Evolutionary conservation across 2,888 invertebrate species (phyloP).

Genomic region (Melitaea athalia): DNA sequence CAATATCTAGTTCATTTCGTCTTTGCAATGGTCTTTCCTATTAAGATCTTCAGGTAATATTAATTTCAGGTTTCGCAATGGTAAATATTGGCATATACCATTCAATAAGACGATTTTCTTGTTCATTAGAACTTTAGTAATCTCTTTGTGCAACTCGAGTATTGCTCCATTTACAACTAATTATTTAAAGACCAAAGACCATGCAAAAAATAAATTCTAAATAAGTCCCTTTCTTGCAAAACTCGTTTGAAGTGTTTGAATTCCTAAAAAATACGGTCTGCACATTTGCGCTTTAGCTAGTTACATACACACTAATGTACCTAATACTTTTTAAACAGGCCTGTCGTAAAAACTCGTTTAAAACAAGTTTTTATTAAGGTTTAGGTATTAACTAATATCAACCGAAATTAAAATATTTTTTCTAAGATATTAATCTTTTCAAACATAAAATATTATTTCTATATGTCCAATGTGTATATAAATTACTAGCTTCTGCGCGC

Average conservation of each 20-base stretch:
- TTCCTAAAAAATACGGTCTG: conserved; percentile 1
- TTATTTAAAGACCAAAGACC: not conserved
- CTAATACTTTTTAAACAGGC: conserved; percentile 9
- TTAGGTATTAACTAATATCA: conserved; percentile 4
- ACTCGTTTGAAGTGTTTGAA: not conserved
- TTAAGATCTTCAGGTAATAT: not conserved
- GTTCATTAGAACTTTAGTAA: not conserved
- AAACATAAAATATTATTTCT: not conserved
- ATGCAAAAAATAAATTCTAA: not conserved
- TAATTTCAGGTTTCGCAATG: not conserved
- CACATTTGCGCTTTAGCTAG: not conserved
- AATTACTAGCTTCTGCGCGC: too few species aligned
- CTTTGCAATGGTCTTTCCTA: not conserved
- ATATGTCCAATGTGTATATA: too few species aligned
- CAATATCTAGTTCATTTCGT: not conserved
- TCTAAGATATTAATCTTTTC: not conserved
- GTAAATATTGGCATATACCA: not conserved
- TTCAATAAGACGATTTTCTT: conserved; percentile 3
- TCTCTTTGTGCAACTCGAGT: not conserved
- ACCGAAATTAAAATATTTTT: not conserved
- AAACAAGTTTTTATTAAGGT: not conserved
- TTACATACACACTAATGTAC: not conserved
- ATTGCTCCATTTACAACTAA: not conserved
- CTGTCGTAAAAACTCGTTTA: conserved; percentile 14
- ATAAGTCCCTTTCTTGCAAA: not conserved